Percentiles rank a stretch among this genome's conserved stretches.
Evolutionary conservation across 2,113 vertebrate genomes (phyloP).

Genomic region (Vimba vimba): DNA sequence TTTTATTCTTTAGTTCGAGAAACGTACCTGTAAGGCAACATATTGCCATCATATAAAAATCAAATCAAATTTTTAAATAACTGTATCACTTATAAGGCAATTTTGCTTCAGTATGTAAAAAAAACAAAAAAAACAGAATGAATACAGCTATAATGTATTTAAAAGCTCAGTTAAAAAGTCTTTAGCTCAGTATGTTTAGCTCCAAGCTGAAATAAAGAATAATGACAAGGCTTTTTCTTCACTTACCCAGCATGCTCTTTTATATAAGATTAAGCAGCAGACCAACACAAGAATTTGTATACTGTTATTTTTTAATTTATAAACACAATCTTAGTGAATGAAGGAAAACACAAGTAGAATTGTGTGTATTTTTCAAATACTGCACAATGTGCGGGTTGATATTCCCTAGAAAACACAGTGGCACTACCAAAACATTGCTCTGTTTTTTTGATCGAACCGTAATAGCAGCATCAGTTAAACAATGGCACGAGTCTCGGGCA

Average conservation of each 20-base stretch:
- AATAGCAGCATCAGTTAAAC: background rate
- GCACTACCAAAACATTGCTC: background rate
- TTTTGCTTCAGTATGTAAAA: background rate
- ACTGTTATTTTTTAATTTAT: background rate
- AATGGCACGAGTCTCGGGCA: too few species aligned
- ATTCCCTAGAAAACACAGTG: background rate
- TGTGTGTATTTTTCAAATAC: background rate
- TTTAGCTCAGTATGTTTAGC: background rate
- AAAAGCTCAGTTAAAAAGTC: background rate
- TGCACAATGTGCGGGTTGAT: background rate
- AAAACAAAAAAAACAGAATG: background rate
- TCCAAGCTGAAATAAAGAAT: background rate
- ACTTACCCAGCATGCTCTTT: slow-evolving; percentile 11
- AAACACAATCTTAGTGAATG: background rate
- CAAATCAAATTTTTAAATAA: too few species aligned
- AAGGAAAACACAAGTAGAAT: background rate
- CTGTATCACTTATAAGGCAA: background rate
- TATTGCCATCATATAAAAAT: too few species aligned
- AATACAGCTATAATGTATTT: background rate
- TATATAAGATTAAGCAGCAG: background rate
- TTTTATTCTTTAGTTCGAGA: too few species aligned
- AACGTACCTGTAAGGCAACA: too few species aligned
- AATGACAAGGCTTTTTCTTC: background rate
- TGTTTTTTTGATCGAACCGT: background rate
- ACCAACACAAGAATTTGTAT: background rate